These are phyloP conservation scores for Lethrus apterus DNA, from an alignment of 1,140 invertebrate species.

Conservation along the genomic window DNA sequence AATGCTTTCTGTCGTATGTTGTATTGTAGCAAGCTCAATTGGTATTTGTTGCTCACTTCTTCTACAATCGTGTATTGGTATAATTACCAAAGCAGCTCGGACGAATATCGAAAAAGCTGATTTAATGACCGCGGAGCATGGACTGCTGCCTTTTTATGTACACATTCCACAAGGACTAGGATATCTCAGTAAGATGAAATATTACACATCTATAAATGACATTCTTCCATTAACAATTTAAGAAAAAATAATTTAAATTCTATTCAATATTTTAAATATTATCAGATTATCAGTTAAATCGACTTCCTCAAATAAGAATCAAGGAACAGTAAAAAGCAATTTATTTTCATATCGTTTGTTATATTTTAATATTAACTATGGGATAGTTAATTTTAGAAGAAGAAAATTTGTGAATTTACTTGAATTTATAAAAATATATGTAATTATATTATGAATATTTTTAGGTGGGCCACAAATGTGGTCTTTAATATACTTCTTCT, in stretches of 20 bases:
- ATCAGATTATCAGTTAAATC: too few relatives aligned
- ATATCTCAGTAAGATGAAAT: slow-evolving; percentile 8
- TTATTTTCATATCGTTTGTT: not conserved
- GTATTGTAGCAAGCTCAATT: not conserved
- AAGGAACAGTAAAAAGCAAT: too few relatives aligned
- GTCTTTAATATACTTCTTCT: slow-evolving; percentile 3
- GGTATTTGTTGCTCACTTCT: slow-evolving; percentile 1
- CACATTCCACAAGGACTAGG: slow-evolving; percentile 7
- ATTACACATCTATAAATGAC: too few relatives aligned
- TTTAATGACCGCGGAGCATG: not conserved
- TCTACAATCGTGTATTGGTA: slow-evolving; percentile 6
- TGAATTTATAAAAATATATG: not conserved
- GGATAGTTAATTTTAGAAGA: not conserved
- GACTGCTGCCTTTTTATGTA: not conserved
- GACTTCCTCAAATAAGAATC: too few relatives aligned
- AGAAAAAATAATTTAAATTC: too few relatives aligned
- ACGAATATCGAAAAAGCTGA: too few relatives aligned
- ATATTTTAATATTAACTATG: too few relatives aligned
- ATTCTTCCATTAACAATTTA: too few relatives aligned
- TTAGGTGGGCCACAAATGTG: slow-evolving; percentile 5
- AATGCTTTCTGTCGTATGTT: slow-evolving; percentile 1
- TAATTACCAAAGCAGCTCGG: not conserved
- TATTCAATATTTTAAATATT: too few relatives aligned
- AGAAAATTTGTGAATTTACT: not conserved
- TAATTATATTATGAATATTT: too few relatives aligned